phyloP scores from a whole-genome alignment of 2,113 vertebrate species.

The Ailurus styani region DNA sequence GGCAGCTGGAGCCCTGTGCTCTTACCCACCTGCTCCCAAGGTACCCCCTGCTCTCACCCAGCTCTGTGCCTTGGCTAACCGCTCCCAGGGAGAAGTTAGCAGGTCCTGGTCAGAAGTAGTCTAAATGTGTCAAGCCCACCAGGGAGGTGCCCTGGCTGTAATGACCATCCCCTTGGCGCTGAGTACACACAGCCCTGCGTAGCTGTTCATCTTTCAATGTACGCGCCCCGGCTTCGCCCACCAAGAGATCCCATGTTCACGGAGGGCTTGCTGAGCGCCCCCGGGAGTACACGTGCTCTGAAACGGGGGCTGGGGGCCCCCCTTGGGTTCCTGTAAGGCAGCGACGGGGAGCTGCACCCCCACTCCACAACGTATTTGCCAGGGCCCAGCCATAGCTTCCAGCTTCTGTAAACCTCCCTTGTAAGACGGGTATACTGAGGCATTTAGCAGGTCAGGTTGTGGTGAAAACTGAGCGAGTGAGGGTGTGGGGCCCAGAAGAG shows the following conservation, averaged over 20 bases:
- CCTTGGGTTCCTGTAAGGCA: neutral
- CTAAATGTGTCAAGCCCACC: neutral
- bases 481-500: neutral
- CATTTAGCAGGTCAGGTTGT: neutral
- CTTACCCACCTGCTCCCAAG: neutral
- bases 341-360: neutral
- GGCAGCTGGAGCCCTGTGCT: neutral
- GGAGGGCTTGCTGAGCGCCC: neutral
- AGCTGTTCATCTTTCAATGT: neutral
- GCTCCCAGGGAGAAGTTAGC: neutral
- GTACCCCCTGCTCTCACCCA: neutral
- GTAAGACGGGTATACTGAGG: neutral
- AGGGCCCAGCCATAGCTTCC: neutral
- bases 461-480: neutral
- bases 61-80: neutral
- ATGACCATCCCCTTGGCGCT: neutral
- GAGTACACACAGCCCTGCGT: neutral
- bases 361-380: neutral
- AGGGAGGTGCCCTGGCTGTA: neutral
- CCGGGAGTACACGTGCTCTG: neutral
- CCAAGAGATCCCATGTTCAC: fast-evolving
- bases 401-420: neutral
- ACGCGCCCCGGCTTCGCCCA: neutral
- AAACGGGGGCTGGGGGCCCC: neutral
- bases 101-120: neutral